Evolutionary conservation across 2,797 vertebrate species (phyloP).

Genomic region (Emydoidea blandingii): DNA sequence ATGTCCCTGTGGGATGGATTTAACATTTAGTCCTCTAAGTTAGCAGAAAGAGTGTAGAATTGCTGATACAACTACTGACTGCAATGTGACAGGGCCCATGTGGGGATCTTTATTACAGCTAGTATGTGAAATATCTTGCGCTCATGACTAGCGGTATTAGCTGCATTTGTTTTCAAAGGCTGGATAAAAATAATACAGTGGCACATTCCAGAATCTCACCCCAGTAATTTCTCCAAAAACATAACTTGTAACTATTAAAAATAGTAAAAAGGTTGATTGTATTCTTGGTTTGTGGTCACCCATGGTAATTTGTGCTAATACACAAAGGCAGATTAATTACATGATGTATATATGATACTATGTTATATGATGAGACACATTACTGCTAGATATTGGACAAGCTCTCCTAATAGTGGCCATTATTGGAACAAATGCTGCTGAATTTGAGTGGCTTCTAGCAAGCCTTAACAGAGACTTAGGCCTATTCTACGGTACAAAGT

Average conservation of each 20-base stretch:
- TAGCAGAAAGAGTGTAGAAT: constrained; percentile 3
- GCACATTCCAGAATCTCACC: not conserved
- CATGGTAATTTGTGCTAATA: constrained; percentile 24
- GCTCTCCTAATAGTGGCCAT: not conserved
- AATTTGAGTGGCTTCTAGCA: not conserved
- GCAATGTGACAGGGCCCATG: not conserved
- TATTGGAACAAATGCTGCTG: not conserved
- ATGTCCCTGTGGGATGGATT: constrained; percentile 17
- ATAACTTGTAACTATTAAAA: constrained; percentile 23
- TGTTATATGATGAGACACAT: too few species aligned
- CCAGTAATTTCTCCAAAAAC: not conserved
- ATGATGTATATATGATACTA: too few species aligned
- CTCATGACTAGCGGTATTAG: not conserved
- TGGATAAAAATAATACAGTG: not conserved
- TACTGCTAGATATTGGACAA: not conserved
- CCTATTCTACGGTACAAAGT: not conserved
- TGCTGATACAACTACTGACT: constrained; percentile 17
- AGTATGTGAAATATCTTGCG: not conserved
- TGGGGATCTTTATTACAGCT: not conserved
- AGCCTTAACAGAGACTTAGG: not conserved
- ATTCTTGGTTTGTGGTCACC: not conserved
- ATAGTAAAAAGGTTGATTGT: not conserved
- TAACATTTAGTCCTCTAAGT: constrained; percentile 44
- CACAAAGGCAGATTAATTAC: too few species aligned
- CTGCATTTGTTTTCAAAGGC: not conserved